Evolutionary conservation across 2,113 vertebrate genomes (phyloP).

Genomic region (Erpornis zantholeuca): DNA sequence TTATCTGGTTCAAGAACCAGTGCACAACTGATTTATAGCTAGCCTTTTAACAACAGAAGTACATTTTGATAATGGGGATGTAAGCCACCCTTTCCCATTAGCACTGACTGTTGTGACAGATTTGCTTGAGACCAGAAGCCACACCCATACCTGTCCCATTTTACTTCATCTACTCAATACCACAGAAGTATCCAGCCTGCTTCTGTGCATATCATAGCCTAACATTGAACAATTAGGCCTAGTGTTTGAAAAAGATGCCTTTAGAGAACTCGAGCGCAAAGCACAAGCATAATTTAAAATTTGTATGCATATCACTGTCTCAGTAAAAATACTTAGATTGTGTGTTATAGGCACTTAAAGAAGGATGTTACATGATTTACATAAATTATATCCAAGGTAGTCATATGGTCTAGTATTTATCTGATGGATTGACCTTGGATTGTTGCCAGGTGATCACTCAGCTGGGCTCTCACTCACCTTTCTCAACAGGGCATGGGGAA

Average conservation of each 20-base stretch:
- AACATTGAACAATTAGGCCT: background rate
- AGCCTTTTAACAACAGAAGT: background rate
- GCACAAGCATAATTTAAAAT: background rate
- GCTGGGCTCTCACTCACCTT: background rate
- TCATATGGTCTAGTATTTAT: background rate
- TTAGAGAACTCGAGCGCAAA: background rate
- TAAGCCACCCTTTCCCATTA: background rate
- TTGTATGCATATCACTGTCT: background rate
- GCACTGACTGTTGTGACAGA: background rate
- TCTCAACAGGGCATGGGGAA: background rate
- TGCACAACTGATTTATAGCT: background rate
- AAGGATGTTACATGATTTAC: background rate
- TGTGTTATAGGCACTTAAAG: background rate
- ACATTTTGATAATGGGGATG: background rate
- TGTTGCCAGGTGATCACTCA: background rate
- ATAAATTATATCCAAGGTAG: background rate
- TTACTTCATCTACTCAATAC: background rate
- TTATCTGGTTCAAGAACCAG: background rate
- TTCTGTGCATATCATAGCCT: background rate
- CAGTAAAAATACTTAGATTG: background rate
- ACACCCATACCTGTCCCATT: too few species aligned
- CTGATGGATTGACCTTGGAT: background rate
- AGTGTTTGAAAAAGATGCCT: background rate
- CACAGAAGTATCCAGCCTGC: background rate
- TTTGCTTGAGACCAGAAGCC: background rate